A percentile compares a stretch with the other conserved stretches of the same genome.
These are phyloP conservation scores for Microcebus lehilahytsara DNA, from an alignment of 2,113 vertebrate genomes.

Conservation along the genomic window DNA sequence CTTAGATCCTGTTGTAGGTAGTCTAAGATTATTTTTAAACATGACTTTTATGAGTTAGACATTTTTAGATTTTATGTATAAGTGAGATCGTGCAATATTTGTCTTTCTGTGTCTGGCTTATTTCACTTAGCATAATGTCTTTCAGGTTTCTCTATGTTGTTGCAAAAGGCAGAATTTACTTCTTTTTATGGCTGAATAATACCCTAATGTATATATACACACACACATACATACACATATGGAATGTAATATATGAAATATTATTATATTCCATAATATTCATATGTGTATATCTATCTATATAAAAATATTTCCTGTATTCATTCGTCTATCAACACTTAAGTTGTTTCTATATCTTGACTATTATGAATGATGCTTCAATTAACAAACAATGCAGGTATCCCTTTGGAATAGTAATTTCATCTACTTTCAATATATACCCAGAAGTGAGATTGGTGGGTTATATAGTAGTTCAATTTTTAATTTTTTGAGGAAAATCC, in stretches of 20 bases:
- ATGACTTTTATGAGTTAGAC: not conserved
- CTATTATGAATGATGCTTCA: not conserved
- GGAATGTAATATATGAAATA: too few relatives aligned
- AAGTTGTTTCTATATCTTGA: not conserved
- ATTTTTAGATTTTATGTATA: not conserved
- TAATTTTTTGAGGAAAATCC: not conserved
- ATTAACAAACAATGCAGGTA: not conserved
- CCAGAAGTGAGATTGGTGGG: not conserved
- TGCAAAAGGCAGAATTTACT: not conserved
- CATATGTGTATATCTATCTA: not conserved
- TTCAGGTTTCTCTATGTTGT: not conserved
- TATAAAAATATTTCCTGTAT: not conserved
- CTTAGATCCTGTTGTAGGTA: not conserved
- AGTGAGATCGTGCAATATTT: not conserved
- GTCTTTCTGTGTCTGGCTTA: not conserved
- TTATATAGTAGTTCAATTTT: not conserved
- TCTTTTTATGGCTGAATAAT: not conserved
- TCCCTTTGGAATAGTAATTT: not conserved
- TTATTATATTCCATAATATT: too few relatives aligned
- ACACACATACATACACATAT: too few relatives aligned
- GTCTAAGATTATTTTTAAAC: not conserved
- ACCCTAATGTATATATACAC: not conserved
- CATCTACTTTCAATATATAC: not conserved
- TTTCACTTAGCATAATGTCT: not conserved
- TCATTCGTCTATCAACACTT: not conserved